phyloP scores from a whole-genome alignment of 1,140 invertebrate species.

The Penaeus vannamei region DNA sequence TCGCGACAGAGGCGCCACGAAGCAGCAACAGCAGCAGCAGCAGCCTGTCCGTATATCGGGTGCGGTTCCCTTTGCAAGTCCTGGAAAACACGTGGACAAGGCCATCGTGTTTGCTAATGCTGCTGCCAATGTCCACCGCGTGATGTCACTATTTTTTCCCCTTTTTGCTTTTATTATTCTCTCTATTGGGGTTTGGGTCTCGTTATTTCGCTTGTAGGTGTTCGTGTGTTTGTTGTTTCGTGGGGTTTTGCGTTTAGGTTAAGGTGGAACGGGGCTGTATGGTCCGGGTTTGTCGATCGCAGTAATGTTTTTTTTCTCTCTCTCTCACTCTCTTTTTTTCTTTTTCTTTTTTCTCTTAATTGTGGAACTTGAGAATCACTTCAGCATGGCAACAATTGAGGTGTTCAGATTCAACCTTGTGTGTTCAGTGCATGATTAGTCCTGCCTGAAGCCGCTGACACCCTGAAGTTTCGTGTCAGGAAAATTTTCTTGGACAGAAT shows the following conservation, averaged over 20 bases:
- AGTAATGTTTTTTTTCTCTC: not conserved
- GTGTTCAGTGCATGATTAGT: not conserved
- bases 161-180: not conserved
- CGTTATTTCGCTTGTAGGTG: not conserved
- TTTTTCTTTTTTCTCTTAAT: conserved; percentile 22
- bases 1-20: too few species aligned
- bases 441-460: too few species aligned
- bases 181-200: not conserved
- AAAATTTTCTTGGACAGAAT: too few species aligned
- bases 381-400: conserved; percentile 43
- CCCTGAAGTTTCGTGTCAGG: too few species aligned
- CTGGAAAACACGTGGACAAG: conserved; percentile 43
- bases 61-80: conserved; percentile 34
- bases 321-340: not conserved
- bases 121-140: not conserved
- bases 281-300: too few species aligned
- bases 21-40: not conserved
- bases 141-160: not conserved
- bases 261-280: too few species aligned
- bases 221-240: too few species aligned
- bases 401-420: conserved; percentile 45
- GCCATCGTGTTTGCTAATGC: conserved; percentile 51
- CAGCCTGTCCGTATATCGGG: not conserved
- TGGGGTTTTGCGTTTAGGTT: too few species aligned
- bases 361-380: conserved; percentile 1